A percentile compares a stretch with the other conserved stretches of the same genome.
Conservation (phyloP, 37 sponge, comb jelly and placozoan species). For the Eunapius fragilis region DNA sequence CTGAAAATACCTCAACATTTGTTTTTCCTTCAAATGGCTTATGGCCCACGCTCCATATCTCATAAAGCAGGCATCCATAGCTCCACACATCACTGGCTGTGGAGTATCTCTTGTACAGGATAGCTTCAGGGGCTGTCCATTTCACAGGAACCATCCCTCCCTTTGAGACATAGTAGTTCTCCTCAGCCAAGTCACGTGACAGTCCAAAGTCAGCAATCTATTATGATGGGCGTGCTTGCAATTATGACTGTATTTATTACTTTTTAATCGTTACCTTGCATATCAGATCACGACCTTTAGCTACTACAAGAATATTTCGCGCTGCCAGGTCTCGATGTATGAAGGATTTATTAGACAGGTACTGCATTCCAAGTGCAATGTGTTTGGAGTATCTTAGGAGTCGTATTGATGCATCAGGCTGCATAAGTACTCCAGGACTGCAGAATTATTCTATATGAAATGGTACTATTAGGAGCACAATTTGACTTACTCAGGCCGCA, state of each 20-base stretch:
- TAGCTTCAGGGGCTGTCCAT: not conserved
- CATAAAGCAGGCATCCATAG: conserved; percentile 1
- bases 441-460: not conserved
- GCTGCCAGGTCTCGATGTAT: conserved; percentile 63
- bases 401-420: not conserved
- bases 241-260: not conserved
- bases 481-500: not conserved
- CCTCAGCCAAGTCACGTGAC: not conserved
- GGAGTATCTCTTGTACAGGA: not conserved
- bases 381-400: conserved; percentile 8
- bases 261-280: conserved; percentile 32
- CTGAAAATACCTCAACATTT: conserved; percentile 4
- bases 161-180: not conserved
- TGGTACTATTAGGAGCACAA: not conserved
- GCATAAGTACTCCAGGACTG: not conserved
- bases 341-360: conserved; percentile 38
- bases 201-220: not conserved
- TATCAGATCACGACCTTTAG: not conserved
- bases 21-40: conserved; percentile 13
- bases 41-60: conserved; percentile 32
- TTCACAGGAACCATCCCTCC: not conserved
- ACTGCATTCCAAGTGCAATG: conserved; percentile 42
- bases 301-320: conserved; percentile 29
- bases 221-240: not conserved
- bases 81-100: not conserved